phyloP scores from a whole-genome alignment of 64 coral and sea anemone genomes.

The Stylophora pistillata region DNA sequence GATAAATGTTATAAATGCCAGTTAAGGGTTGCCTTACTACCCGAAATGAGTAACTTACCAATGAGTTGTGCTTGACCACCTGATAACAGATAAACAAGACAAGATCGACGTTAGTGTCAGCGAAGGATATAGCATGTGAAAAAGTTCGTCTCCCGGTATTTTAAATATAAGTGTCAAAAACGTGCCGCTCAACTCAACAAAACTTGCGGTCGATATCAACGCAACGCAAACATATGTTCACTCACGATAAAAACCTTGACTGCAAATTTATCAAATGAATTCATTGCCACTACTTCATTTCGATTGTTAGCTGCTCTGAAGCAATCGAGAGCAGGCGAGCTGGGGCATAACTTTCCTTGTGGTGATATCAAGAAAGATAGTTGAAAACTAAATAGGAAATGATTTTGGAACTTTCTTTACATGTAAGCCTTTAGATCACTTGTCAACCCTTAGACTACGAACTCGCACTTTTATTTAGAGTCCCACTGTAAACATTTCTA shows the following conservation, averaged over 20 bases:
- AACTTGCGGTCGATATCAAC: background rate
- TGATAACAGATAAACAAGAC: conserved; percentile 26
- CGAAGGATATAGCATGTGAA: background rate
- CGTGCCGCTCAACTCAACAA: background rate
- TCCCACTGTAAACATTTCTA: background rate
- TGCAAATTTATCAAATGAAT: background rate
- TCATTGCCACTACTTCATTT: background rate
- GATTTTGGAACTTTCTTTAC: background rate
- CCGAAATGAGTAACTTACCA: conserved; percentile 26
- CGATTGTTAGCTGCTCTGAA: background rate
- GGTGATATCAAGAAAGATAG: background rate
- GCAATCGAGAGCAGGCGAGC: background rate
- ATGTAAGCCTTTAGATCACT: background rate
- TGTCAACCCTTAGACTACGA: background rate
- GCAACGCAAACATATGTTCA: background rate
- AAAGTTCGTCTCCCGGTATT: background rate
- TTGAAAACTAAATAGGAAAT: background rate
- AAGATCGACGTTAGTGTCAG: conserved; percentile 3
- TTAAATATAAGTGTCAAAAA: background rate
- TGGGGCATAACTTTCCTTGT: background rate
- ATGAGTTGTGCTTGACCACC: conserved; percentile 34
- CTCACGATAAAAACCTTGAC: background rate
- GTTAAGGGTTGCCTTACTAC: background rate
- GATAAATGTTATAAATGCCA: background rate
- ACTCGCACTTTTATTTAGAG: background rate